Evolutionary conservation across 2,888 invertebrate species (phyloP).

Genomic region (Bombylius major): DNA sequence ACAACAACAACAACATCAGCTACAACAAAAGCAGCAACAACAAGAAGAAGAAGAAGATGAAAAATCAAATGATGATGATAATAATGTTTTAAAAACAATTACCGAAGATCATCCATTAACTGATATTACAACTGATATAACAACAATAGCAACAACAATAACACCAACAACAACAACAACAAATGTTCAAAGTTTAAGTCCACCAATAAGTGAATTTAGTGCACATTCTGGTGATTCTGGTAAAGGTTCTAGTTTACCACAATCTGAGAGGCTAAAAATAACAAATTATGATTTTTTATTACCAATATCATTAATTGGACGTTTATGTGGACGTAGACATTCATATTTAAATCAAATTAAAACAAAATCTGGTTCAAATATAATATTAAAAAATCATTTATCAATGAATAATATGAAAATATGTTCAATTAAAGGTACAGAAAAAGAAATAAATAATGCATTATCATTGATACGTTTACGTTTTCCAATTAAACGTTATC

Average conservation of each 20-base stretch:
- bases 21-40: too few relatives aligned
- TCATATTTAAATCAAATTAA: constrained; percentile 70
- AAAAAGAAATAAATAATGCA: constrained; percentile 67
- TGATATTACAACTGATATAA: constrained; percentile 39
- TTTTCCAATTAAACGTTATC: constrained; percentile 70
- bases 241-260: constrained; percentile 33
- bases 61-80: too few relatives aligned
- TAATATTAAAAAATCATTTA: constrained; percentile 61
- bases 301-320: constrained; percentile 65
- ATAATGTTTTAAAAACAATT: too few relatives aligned
- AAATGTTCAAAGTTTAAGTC: constrained; percentile 23
- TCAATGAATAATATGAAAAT: constrained; percentile 61
- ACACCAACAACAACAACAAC: constrained; percentile 46
- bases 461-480: constrained; percentile 71
- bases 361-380: constrained; percentile 61
- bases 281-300: constrained; percentile 51
- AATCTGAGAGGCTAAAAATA: constrained; percentile 29
- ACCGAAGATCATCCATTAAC: too few relatives aligned
- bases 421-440: constrained; percentile 70
- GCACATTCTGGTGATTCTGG: constrained; percentile 34
- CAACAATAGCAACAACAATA: constrained; percentile 75
- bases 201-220: constrained; percentile 21
- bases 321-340: constrained; percentile 76
- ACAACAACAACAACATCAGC: neutral
- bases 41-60: too few relatives aligned